Conservation (phyloP, 2,113 vertebrate genomes). For the Columba livia region DNA sequence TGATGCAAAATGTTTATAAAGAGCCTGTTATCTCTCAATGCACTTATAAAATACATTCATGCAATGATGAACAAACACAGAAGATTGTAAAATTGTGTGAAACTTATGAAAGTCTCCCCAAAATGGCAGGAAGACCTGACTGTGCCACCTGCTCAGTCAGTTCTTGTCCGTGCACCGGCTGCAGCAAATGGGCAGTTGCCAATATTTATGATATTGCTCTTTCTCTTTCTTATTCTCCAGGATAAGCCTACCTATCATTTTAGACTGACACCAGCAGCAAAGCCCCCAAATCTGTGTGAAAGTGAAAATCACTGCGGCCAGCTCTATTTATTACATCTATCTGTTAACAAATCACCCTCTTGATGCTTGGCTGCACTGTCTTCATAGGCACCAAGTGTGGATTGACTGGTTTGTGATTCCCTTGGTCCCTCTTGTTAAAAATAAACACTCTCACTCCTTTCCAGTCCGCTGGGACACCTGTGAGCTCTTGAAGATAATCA, state of each 20-base stretch:
- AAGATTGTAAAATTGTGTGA: background rate
- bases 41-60: background rate
- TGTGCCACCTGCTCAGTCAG: background rate
- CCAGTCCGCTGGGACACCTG: background rate
- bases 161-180: background rate
- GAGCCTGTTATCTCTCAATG: background rate
- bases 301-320: background rate
- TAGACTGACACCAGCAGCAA: background rate
- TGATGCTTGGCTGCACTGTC: background rate
- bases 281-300: background rate
- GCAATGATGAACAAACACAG: background rate
- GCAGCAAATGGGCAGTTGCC: background rate
- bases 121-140: background rate
- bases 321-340: background rate
- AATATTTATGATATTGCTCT: background rate
- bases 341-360: background rate
- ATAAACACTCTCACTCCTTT: background rate
- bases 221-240: background rate
- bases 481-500: slow-evolving; percentile 32
- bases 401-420: background rate
- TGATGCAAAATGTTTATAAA: background rate
- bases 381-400: background rate
- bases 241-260: background rate
- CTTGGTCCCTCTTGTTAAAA: background rate
- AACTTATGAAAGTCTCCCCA: background rate